Evolutionary conservation across 2,113 vertebrate genomes (phyloP).

Genomic region (Clarias magur): DNA sequence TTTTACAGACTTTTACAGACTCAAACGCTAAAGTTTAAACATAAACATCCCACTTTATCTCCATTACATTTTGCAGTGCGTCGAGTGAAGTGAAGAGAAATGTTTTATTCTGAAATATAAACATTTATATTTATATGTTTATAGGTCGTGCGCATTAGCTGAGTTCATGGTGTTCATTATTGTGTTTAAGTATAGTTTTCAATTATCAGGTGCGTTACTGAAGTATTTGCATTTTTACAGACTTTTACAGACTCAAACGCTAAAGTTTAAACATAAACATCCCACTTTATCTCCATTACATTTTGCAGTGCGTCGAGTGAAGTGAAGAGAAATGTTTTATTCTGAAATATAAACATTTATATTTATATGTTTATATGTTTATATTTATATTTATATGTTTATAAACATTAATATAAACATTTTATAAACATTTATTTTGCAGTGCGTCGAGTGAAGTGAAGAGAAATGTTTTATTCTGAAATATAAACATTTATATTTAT

Average conservation of each 20-base stretch:
- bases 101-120: background rate
- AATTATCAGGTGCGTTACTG: background rate
- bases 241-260: background rate
- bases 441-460: background rate
- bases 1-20: background rate
- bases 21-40: background rate
- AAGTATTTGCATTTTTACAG: background rate
- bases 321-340: background rate
- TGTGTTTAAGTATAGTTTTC: background rate
- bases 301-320: background rate
- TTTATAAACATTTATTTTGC: background rate
- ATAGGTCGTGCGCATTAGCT: too few relatives aligned
- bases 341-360: too few relatives aligned
- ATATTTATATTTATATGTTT: too few relatives aligned
- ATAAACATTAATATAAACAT: too few relatives aligned
- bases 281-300: background rate
- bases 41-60: background rate
- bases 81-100: background rate
- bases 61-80: background rate
- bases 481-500: too few relatives aligned
- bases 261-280: background rate
- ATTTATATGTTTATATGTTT: too few relatives aligned
- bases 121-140: too few relatives aligned
- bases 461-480: background rate
- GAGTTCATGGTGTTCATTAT: background rate